Evolutionary conservation across 2,888 invertebrate species (phyloP).

Genomic region (Cepaea hortensis): DNA sequence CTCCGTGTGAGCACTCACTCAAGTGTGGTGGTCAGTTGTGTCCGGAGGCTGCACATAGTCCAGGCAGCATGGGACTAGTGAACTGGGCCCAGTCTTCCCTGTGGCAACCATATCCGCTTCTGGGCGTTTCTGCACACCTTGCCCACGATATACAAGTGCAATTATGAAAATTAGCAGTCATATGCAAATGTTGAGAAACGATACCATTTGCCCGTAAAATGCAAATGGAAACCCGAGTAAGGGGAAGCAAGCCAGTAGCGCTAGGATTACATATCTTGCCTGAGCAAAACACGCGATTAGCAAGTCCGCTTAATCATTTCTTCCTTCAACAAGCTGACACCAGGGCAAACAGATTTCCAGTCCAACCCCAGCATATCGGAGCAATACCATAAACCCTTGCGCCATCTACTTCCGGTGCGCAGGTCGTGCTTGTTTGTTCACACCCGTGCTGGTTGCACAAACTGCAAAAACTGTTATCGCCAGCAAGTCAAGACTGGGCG

Average conservation of each 20-base stretch:
- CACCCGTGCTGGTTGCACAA: background rate
- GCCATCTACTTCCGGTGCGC: too few species aligned
- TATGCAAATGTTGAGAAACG: slow-evolving; percentile 20
- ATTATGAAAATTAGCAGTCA: slow-evolving; percentile 22
- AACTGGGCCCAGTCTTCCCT: background rate
- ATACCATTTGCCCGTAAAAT: slow-evolving; percentile 24
- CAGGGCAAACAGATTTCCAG: background rate
- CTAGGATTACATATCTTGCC: too few species aligned
- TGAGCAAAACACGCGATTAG: background rate
- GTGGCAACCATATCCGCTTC: background rate
- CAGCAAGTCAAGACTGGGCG: too few species aligned
- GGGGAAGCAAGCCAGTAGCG: background rate
- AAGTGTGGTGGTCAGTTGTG: too few species aligned
- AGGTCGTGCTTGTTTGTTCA: too few species aligned
- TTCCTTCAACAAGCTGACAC: slow-evolving; percentile 11
- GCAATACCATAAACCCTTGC: too few species aligned
- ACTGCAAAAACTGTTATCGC: too few species aligned
- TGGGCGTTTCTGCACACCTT: background rate
- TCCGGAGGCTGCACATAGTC: too few species aligned
- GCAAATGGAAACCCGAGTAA: background rate
- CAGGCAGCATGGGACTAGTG: too few species aligned
- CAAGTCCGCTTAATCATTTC: background rate
- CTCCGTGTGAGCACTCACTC: too few species aligned
- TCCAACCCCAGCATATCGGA: background rate
- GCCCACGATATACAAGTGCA: background rate